Evolutionary conservation across 92 coral and sea anemone species (phyloP).

Genomic region (Plumapathes pennacea): DNA sequence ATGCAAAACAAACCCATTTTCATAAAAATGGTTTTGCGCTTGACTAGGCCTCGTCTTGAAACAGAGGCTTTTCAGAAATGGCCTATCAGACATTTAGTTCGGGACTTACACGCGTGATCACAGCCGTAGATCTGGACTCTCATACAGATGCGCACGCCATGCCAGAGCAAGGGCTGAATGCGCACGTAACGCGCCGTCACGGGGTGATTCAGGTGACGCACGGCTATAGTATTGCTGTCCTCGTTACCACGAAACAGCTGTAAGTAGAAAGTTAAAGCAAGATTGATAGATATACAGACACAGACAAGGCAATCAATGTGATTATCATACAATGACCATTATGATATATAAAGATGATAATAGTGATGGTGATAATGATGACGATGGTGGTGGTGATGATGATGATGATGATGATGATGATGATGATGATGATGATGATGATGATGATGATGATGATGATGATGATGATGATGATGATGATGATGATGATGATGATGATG

Average conservation of each 20-base stretch:
- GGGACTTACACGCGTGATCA: constrained; percentile 70
- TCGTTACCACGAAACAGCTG: constrained; percentile 82
- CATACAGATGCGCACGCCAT: constrained; percentile 86
- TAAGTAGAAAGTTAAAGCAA: not conserved
- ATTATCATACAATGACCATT: too few species aligned
- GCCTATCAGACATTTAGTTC: too few species aligned
- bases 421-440: constrained; percentile 1
- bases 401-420: not conserved
- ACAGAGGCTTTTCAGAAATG: too few species aligned
- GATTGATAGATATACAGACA: not conserved
- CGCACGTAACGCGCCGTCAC: constrained; percentile 89
- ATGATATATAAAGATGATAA: too few species aligned
- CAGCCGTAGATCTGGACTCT: constrained; percentile 93
- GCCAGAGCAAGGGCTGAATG: constrained; percentile 84
- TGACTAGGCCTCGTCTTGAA: too few species aligned
- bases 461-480: not conserved
- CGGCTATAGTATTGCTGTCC: constrained; percentile 69
- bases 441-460: not conserved
- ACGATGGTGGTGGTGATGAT: not conserved
- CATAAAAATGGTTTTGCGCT: too few species aligned
- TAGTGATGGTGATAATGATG: not conserved
- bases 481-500: not conserved
- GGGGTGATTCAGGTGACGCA: constrained; percentile 85
- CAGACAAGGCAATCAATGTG: too few species aligned
- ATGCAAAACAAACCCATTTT: too few species aligned